Evolutionary conservation across 35 echinoderm and acorn worm species (phyloP), one percentile per base, ranked within the genome.

Genomic region (Lytechinus pictus): DNA sequence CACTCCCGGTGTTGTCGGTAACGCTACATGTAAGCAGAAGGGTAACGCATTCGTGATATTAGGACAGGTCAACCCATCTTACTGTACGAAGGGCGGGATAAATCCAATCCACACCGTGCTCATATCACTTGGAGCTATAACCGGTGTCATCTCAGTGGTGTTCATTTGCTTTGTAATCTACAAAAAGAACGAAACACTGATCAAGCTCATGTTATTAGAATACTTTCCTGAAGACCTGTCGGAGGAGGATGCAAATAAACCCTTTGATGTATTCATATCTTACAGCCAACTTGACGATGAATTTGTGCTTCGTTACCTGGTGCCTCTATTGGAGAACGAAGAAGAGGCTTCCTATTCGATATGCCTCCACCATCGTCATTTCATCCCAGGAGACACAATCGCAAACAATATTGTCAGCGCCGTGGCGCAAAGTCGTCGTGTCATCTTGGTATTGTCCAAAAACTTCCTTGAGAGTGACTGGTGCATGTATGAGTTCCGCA

Each of bases 401-500:
- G 94, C 96, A 11, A 95, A 94, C 53, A 98, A 98, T 86, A 98
- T 98, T 55, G 54, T 95, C 9, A 86, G 94, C 55, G 96, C 96
- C 11, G 95, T 98, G 16, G 91, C 96, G 19, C 72, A 87, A 8
- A 98, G 97, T 33, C 95, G 94, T n/a, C 95, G 93, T 55, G 95
- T 96, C 54, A 21, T 98, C 8, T 79, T 98, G 1, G 71, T 98
- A 11, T 55, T 96, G 24, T 95, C 97, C 1, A 56, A 96, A 9
- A 98, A 98, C 94, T 98, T 96, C 92, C 87, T 95, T 1, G 66
- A 93, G 28, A 98, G 97, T 79, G 97, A 98, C 27, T 98, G 97
- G 97, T 98, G 97, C 56, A 96, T 91, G 60, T 98, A 96, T 57
- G 97, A 98, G 86, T 95, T 98, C 58, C 94, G 96, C 11, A 96